Evolutionary conservation across 2,113 vertebrate genomes (phyloP).

Genomic region (Rhinolophus ferrumequinum): DNA sequence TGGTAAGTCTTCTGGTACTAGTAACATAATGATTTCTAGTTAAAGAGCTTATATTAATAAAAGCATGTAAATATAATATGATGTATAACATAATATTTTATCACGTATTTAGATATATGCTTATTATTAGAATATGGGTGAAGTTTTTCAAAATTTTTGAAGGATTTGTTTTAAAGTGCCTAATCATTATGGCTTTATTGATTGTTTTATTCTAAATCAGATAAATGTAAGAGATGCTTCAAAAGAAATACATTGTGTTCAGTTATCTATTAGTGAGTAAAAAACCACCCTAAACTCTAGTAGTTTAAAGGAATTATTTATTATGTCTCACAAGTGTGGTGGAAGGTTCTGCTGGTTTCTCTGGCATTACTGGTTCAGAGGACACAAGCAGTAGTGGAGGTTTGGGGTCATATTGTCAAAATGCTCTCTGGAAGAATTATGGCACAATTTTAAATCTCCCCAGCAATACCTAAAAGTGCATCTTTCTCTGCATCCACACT

Average conservation of each 20-base stretch:
- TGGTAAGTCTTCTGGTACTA: neutral
- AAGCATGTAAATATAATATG: neutral
- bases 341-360: neutral
- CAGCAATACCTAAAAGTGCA: neutral
- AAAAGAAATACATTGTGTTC: neutral
- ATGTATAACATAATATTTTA: neutral
- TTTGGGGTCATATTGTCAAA: neutral
- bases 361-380: neutral
- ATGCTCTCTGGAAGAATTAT: neutral
- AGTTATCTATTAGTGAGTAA: neutral
- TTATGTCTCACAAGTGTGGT: neutral
- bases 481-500: neutral
- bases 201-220: neutral
- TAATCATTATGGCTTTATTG: neutral
- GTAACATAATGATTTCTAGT: slow-evolving; percentile 9
- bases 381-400: neutral
- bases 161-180: neutral
- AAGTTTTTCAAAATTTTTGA: neutral
- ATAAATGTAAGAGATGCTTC: neutral
- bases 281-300: neutral
- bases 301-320: neutral
- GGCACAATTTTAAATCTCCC: neutral
- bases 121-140: neutral
- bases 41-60: slow-evolving; percentile 22
- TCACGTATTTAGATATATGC: neutral